Percentiles rank a stretch among this genome's conserved stretches.
Evolutionary conservation across 2,888 invertebrate species (phyloP).

Genomic region (Doris montereyensis): DNA sequence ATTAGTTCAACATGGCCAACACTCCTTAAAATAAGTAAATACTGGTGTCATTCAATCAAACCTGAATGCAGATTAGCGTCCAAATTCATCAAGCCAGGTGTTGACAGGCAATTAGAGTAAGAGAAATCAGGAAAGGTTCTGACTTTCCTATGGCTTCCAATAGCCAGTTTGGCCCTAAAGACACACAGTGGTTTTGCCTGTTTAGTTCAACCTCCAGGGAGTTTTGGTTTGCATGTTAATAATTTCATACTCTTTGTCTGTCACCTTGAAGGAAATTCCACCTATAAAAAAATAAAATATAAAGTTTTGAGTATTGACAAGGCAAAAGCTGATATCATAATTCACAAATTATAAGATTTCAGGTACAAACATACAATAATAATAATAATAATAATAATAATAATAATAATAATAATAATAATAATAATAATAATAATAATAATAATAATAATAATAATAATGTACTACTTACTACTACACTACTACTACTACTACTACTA

Average conservation of each 20-base stretch:
- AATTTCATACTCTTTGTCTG: constrained; percentile 64
- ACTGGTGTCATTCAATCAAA: no score
- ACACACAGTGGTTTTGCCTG: constrained; percentile 69
- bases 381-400: no score
- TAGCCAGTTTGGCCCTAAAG: constrained; percentile 64
- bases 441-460: constrained; percentile 41
- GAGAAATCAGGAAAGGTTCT: not conserved
- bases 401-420: constrained; percentile 31
- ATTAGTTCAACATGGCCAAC: no score
- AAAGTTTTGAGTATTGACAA: not conserved
- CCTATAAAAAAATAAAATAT: constrained; percentile 35
- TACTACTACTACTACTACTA: constrained; percentile 41
- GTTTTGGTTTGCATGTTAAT: constrained; percentile 56
- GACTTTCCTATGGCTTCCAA: constrained; percentile 48
- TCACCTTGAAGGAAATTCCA: constrained; percentile 68
- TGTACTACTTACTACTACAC: constrained; percentile 26
- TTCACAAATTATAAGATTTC: no score
- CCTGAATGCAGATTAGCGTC: no score
- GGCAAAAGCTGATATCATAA: not conserved
- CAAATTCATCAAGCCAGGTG: not conserved
- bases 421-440: constrained; percentile 32
- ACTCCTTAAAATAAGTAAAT: no score
- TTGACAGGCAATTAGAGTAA: not conserved
- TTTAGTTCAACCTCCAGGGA: constrained; percentile 66
- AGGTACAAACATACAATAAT: no score